These are phyloP conservation scores for Sebastes fasciatus DNA, from an alignment of 2,113 vertebrate genomes.

Conservation along the genomic window DNA sequence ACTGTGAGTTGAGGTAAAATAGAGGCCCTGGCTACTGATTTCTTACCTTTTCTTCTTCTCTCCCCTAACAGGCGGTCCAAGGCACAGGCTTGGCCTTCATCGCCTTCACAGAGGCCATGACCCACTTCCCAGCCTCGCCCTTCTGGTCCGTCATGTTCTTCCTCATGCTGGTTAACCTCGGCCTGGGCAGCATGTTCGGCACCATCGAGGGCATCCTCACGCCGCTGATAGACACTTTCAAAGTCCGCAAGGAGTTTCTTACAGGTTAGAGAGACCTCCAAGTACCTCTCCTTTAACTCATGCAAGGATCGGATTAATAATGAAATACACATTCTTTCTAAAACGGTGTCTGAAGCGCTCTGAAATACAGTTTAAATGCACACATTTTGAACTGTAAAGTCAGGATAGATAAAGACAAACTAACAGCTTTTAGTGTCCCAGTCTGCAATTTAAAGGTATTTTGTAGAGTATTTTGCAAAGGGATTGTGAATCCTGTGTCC, in stretches of 20 bases:
- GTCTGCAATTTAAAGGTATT: background rate
- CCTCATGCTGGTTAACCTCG: constrained; percentile 96
- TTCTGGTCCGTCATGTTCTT: constrained; percentile 99
- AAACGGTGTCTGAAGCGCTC: too few relatives aligned
- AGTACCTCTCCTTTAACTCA: background rate
- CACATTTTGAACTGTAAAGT: background rate
- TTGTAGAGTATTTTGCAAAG: background rate
- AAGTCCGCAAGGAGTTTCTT: constrained; percentile 96
- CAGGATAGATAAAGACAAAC: background rate
- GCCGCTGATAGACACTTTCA: constrained; percentile 94
- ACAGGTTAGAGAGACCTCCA: constrained; percentile 79
- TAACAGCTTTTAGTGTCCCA: background rate
- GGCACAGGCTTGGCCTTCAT: constrained; percentile 98
- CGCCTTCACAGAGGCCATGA: constrained; percentile 99
- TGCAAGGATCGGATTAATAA: background rate
- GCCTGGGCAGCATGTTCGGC: constrained; percentile 98
- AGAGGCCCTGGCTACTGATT: background rate
- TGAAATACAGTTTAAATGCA: background rate
- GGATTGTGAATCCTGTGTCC: background rate
- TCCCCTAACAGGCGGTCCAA: constrained; percentile 89
- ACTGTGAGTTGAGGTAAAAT: background rate
- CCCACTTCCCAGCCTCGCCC: constrained; percentile 95
- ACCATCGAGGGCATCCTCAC: constrained; percentile 98
- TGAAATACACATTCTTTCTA: too few relatives aligned
- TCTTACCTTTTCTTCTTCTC: background rate